A percentile compares a stretch with the other conserved stretches of the same genome.
These are phyloP conservation scores for Ispidina picta DNA, from an alignment of 2,797 vertebrate species.

Conservation along the genomic window DNA sequence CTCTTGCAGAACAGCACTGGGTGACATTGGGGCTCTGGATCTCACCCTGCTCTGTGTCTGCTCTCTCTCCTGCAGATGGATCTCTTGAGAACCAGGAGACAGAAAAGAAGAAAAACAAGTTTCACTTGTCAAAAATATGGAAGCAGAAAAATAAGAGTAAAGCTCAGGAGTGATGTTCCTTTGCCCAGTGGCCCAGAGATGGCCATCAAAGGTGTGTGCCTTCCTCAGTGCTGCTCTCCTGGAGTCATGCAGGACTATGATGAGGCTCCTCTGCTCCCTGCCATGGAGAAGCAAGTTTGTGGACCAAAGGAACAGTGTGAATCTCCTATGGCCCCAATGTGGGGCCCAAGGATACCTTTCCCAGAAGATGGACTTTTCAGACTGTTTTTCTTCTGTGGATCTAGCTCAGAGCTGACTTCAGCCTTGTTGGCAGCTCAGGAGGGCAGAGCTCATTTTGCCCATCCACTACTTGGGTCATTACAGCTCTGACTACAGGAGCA, in stretches of 20 bases:
- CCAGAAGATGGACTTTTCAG: background rate
- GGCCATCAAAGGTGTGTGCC: background rate
- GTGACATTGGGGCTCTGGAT: background rate
- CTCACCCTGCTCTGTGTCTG: background rate
- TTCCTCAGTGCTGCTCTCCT: background rate
- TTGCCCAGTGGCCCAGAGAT: background rate
- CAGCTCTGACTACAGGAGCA: background rate
- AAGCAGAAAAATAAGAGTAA: constrained; percentile 64
- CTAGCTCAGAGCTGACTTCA: background rate
- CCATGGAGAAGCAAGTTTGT: background rate
- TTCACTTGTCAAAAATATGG: constrained; percentile 65
- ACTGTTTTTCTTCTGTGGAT: background rate
- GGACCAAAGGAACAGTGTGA: background rate
- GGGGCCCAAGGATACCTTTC: background rate
- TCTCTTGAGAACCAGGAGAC: constrained; percentile 40
- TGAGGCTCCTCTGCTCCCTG: background rate
- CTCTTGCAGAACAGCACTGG: background rate
- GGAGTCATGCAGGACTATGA: background rate
- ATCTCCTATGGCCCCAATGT: background rate
- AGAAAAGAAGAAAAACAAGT: constrained; percentile 71
- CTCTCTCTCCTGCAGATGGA: constrained; percentile 42
- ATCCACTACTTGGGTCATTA: background rate
- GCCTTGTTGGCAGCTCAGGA: background rate
- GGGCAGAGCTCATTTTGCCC: background rate
- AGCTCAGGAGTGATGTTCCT: constrained; percentile 9